phyloP scores from a whole-genome alignment of 2,888 invertebrate species.

The Cosmorhoe ocellata region DNA sequence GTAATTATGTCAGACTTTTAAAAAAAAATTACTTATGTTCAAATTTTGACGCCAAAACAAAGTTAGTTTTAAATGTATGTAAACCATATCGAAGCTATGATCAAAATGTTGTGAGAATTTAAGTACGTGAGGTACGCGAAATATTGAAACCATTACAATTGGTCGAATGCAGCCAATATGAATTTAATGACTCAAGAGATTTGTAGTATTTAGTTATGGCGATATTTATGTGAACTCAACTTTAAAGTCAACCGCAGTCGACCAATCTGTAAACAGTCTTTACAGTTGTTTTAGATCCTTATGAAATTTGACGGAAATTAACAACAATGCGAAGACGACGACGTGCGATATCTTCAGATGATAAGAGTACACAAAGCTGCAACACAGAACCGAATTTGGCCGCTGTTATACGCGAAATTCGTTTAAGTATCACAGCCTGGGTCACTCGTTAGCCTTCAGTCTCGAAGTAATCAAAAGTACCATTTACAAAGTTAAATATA shows the following conservation, averaged over 20 bases:
- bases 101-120: no score
- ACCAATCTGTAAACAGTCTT: background rate
- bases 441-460: slow-evolving; percentile 1
- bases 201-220: no score
- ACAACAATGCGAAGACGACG: background rate
- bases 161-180: background rate
- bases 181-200: no score
- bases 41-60: no score
- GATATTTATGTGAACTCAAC: no score
- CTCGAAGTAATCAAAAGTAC: background rate
- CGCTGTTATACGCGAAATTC: slow-evolving; percentile 23
- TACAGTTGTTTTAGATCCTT: no score
- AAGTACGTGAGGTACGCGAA: no score
- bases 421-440: slow-evolving; percentile 17
- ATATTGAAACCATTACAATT: background rate
- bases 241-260: background rate
- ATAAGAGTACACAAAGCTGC: slow-evolving; percentile 20
- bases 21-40: no score
- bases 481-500: background rate
- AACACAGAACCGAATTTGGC: slow-evolving; percentile 36
- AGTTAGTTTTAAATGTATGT: no score
- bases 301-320: no score
- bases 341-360: slow-evolving; percentile 8
- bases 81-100: no score
- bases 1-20: no score